These are phyloP conservation scores for Nycticryphes semicollaris DNA, from an alignment of 2,113 vertebrate species.

Conservation along the genomic window DNA sequence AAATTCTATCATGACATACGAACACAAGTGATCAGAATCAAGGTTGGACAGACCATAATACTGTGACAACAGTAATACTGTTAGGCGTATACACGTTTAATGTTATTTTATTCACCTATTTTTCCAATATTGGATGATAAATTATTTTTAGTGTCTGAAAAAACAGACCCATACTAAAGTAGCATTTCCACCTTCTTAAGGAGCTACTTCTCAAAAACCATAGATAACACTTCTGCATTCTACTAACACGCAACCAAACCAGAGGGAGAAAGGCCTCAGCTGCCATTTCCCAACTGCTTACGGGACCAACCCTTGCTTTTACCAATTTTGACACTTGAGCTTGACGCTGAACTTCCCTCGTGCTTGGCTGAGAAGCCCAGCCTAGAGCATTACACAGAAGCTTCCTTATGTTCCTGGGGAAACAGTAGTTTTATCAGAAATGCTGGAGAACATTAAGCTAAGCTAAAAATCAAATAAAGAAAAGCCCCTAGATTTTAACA, in stretches of 20 bases:
- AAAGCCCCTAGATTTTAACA: background rate
- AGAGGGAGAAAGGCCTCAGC: background rate
- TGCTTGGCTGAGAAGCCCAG: background rate
- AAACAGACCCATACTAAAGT: background rate
- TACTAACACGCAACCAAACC: background rate
- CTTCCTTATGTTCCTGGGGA: background rate
- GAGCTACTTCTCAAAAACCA: background rate
- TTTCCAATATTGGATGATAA: background rate
- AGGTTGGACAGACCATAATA: background rate
- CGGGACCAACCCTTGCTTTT: background rate
- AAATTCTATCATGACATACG: background rate
- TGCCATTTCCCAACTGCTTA: background rate
- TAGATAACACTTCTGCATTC: background rate
- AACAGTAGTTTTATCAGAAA: background rate
- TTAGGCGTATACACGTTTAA: background rate
- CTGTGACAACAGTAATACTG: background rate
- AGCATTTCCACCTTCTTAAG: background rate
- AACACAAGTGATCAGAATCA: background rate
- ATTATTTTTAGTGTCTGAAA: background rate
- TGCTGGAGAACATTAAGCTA: background rate
- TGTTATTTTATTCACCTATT: background rate
- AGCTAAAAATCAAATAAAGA: background rate
- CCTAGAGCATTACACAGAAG: background rate
- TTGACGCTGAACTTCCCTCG: background rate
- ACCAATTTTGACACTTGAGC: background rate